Percentiles rank a stretch among this genome's conserved stretches.
phyloP scores from a whole-genome alignment of 2,113 vertebrate genomes.

The Stigmatopora argus region DNA sequence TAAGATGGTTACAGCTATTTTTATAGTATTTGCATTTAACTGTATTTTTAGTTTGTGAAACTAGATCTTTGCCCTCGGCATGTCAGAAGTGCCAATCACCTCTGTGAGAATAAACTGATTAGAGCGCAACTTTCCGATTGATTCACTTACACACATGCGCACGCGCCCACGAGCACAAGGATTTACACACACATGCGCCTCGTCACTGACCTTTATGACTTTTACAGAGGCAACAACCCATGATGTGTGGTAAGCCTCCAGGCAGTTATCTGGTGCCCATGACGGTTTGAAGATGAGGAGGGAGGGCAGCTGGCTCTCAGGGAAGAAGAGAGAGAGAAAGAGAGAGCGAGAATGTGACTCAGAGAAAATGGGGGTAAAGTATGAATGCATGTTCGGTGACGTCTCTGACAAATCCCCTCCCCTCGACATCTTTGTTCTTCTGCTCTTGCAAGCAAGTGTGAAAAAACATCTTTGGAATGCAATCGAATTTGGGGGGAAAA shows the following conservation, averaged over 20 bases:
- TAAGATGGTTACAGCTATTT: neutral
- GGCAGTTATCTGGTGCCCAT: slow-evolving; percentile 75
- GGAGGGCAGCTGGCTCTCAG: slow-evolving; percentile 5
- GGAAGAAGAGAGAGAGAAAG: neutral
- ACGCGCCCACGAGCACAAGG: neutral
- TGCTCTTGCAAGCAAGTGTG: slow-evolving; percentile 3
- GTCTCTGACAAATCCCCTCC: slow-evolving; percentile 50
- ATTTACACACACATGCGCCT: slow-evolving; percentile 5
- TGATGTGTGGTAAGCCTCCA: slow-evolving; percentile 51
- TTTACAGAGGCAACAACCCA: slow-evolving; percentile 77
- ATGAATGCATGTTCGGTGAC: slow-evolving; percentile 53
- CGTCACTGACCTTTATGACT: slow-evolving; percentile 77
- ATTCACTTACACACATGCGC: neutral
- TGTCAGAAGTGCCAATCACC: neutral
- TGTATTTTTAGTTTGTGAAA: neutral
- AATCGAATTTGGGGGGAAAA: neutral
- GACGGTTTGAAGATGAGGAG: slow-evolving; percentile 36
- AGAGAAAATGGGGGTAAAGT: slow-evolving; percentile 39
- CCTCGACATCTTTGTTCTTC: slow-evolving; percentile 40
- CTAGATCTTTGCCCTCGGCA: neutral
- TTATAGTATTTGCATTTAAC: neutral
- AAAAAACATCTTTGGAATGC: no score
- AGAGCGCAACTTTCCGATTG: neutral
- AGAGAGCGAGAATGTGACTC: slow-evolving; percentile 3
- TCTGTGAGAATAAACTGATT: neutral